Conservation (phyloP, 2,888 invertebrate genomes). For the Melitaea athalia region DNA sequence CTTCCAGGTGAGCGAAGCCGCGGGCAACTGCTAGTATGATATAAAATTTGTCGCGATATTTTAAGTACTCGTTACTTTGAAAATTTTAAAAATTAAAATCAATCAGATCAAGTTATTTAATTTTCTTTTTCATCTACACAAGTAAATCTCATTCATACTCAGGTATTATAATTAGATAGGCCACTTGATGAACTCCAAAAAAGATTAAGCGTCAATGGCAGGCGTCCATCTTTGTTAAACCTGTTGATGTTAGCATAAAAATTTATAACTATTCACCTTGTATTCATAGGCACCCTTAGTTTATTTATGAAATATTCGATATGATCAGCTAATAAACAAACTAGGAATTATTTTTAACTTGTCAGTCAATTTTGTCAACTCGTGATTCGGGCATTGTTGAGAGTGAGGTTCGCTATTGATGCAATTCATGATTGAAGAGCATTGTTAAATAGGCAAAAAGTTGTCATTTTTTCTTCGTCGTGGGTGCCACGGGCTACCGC, state of each 20-base stretch:
- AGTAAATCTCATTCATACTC: too few relatives aligned
- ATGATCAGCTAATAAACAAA: slow-evolving; percentile 63
- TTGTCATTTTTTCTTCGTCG: slow-evolving; percentile 53
- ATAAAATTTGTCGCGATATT: too few relatives aligned
- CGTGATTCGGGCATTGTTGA: slow-evolving; percentile 60
- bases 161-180: too few relatives aligned
- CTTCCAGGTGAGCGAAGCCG: too few relatives aligned
- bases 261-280: slow-evolving; percentile 10
- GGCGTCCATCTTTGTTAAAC: slow-evolving; percentile 1
- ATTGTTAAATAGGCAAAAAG: slow-evolving; percentile 68
- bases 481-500: slow-evolving; percentile 54
- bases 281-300: slow-evolving; percentile 47
- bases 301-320: slow-evolving; percentile 56
- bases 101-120: too few relatives aligned
- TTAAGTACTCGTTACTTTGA: too few relatives aligned
- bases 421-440: slow-evolving; percentile 61
- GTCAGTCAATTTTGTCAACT: slow-evolving; percentile 62
- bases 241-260: slow-evolving; percentile 19
- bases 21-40: too few relatives aligned
- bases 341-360: slow-evolving; percentile 61
- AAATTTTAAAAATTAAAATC: too few relatives aligned
- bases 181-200: too few relatives aligned
- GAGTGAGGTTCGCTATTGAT: slow-evolving; percentile 52
- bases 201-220: background rate
- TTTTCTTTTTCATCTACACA: too few relatives aligned